Conservation (phyloP, 92 coral and sea anemone genomes). For the Palythoa grandiflora region DNA sequence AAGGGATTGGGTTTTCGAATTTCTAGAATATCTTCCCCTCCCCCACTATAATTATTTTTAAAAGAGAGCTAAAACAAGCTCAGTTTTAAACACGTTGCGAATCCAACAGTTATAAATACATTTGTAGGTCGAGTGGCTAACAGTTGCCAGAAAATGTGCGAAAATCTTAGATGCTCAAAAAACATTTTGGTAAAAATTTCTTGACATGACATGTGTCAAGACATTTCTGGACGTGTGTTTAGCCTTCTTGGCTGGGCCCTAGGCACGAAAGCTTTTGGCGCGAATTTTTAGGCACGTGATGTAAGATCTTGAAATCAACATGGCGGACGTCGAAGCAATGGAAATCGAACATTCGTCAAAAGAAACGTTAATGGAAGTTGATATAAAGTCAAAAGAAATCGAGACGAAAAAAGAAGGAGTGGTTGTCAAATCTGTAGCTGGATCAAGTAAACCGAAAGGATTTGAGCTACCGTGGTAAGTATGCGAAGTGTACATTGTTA, state of each 20-base stretch:
- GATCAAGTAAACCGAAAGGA: slow-evolving; percentile 74
- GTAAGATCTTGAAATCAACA: slow-evolving; percentile 55
- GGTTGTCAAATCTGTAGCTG: slow-evolving; percentile 44
- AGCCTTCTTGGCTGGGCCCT: background rate
- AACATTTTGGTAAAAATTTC: too few relatives aligned
- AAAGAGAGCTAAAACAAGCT: too few relatives aligned
- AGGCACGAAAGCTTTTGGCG: slow-evolving; percentile 77
- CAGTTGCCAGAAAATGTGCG: too few relatives aligned
- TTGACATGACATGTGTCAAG: too few relatives aligned
- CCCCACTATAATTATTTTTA: too few relatives aligned
- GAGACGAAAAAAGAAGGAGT: slow-evolving; percentile 26
- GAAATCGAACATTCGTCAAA: slow-evolving; percentile 60
- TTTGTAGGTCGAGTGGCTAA: too few relatives aligned
- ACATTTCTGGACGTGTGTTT: background rate
- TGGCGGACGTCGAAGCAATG: slow-evolving; percentile 96
- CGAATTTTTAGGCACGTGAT: slow-evolving; percentile 85
- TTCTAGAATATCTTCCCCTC: too few relatives aligned
- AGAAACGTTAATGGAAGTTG: slow-evolving; percentile 78
- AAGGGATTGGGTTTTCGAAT: too few relatives aligned
- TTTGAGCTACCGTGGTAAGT: slow-evolving; percentile 96
- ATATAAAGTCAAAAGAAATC: slow-evolving; percentile 47
- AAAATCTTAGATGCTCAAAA: too few relatives aligned
- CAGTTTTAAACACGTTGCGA: too few relatives aligned
- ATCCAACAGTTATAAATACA: too few relatives aligned
- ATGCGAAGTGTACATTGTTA: background rate